Evolutionary conservation across 2,888 invertebrate genomes (phyloP), one percentile per base, ranked within the genome.

Genomic region (Drosophila neoperkinsi): DNA sequence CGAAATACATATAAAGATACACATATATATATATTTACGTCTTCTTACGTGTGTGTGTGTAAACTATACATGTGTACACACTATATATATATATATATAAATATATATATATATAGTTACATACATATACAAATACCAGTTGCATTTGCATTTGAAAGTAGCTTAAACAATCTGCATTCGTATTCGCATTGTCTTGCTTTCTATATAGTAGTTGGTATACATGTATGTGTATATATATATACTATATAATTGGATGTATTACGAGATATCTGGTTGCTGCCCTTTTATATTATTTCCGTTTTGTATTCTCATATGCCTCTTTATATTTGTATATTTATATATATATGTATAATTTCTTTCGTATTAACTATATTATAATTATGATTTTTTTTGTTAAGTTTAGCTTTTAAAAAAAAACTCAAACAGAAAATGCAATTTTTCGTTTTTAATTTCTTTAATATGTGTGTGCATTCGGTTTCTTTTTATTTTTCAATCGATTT

Each of bases 351-450:
- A 58, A 43, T 61, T 52, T 41, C 38, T 62, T 71, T 60, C 53
- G 43, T 58, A 61, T 75, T 78, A 75, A 60, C 66, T 79, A 75
- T 63, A 30, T 71, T 71, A 62, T 79, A 70, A 33, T 57, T 65
- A 65, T 70, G 60, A 53, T 67, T 51, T 41, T 18, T 21, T 46
- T 46, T 46, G 25, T 76, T 33, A 13, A 51, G 60, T 71, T 61
- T 71, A 71, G 79, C 76, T 65, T 65, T 75, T 51, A 55, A 41
- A 60, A 60, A 59, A 52, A 57, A 28, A 38, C 36, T 60, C 36
- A 52, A 71, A 79, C 66, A 55, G 41, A 67, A 75, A 75, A 64
- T 75, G 55, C 65, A 51, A 30, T 43, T 57, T 64, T 50, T 64
- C 18, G 13, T 34, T 56, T 71, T 60, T 33, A 25, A 55, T 70